Base-by-base conservation (phyloP, 2,113 vertebrate species). In the Hypanus sabinus region DNA sequence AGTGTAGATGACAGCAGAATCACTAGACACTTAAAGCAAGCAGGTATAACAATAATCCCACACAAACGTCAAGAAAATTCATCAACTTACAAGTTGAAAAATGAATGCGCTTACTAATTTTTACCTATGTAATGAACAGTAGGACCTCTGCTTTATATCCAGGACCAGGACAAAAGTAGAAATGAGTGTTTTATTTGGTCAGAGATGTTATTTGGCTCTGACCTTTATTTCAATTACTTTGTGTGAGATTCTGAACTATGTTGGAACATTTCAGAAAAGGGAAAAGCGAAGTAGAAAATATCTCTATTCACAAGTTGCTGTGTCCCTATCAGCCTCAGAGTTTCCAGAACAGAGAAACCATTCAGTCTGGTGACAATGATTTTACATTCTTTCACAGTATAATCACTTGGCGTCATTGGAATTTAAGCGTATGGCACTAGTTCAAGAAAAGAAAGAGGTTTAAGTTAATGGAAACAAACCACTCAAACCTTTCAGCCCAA, bases 331-430 rank as follows among this genome's bases (percentile, higher is more conserved):
- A 1, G 60, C 60, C 85, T 33, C 14, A 90, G 60, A 90, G 85
- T 12, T 33, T 68, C 33, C 60, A n/a, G 62, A 87, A 90, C 85
- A 90, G 85, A 90, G 85, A 90, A 90, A 65, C 60, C 5, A 90
- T 90, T 90, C 60, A 90, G 81, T 33, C 5, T 24, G 4, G 60
- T 36, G 85, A 90, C 85, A 65, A 65, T 90, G 85, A 65, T 33
- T 65, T 90, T 30, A 68, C 85, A 90, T 90, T 90, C 60, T 90
- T 90, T 90, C 22, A 90, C 16, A 36, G 62, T 68, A 90, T 65
- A 90, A 90, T 90, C 85, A 90, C 65, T 90, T 90, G 60, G 85
- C 60, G 65, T 90, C 30, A 16, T 90, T 30, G 65, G 85, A 90
- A 88, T 65, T 90, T 90, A 90, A 90, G 30, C 65, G 24, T n/a